These are phyloP conservation scores for Solea solea DNA, from an alignment of 2,113 vertebrate genomes.

Conservation along the genomic window DNA sequence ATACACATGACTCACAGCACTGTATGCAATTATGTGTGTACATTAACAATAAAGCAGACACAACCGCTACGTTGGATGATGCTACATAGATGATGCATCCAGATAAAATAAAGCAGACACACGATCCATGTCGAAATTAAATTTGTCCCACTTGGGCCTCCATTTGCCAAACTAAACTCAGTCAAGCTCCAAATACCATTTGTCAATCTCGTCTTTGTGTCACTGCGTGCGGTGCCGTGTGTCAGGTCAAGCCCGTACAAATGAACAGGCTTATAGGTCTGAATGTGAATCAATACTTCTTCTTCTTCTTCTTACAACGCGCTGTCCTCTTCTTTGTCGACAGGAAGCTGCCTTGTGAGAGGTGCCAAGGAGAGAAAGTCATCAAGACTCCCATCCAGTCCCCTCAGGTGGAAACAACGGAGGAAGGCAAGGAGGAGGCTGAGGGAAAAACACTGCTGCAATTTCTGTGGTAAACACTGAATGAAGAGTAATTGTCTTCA, in stretches of 20 bases:
- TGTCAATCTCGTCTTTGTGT: neutral
- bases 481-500: slow-evolving; percentile 44
- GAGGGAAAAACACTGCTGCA: slow-evolving; percentile 48
- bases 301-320: slow-evolving; percentile 32
- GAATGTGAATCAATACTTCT: slow-evolving; percentile 56
- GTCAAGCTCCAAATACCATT: neutral
- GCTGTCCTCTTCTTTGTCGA: slow-evolving; percentile 55
- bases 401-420: slow-evolving; percentile 60
- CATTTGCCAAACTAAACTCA: neutral
- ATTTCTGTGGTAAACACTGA: slow-evolving; percentile 54
- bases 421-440: slow-evolving; percentile 53
- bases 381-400: slow-evolving; percentile 47
- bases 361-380: slow-evolving; percentile 49
- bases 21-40: no score
- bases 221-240: neutral
- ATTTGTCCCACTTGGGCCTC: neutral
- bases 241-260: slow-evolving; percentile 7
- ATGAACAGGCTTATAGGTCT: slow-evolving; percentile 25
- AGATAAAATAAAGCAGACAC: neutral
- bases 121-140: neutral
- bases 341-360: slow-evolving; percentile 40
- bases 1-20: no score
- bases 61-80: no score
- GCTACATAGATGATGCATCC: neutral
- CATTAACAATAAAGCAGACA: no score